Evolutionary conservation across 1,140 invertebrate species (phyloP).

Genomic region (Tetragnatha versicolor): DNA sequence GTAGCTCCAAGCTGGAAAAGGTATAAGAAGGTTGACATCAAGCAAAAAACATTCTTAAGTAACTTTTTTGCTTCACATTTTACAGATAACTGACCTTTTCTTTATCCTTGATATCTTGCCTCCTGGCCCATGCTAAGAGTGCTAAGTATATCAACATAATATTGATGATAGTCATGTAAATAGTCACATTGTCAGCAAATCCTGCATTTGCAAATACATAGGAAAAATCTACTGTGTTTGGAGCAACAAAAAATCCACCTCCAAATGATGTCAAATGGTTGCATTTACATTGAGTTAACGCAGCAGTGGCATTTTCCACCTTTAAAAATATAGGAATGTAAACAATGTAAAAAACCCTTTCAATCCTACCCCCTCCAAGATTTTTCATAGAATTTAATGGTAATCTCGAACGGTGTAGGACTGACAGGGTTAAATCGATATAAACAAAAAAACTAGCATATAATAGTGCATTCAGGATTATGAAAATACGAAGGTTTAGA

Average conservation of each 20-base stretch:
- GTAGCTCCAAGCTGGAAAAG: constrained; percentile 66
- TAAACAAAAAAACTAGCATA: no score
- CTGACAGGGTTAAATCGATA: no score
- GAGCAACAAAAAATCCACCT: constrained; percentile 67
- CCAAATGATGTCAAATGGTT: constrained; percentile 70
- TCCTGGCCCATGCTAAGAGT: constrained; percentile 66
- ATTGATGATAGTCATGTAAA: constrained; percentile 68
- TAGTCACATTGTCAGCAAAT: constrained; percentile 68
- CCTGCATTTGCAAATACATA: constrained; percentile 69
- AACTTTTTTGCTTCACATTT: background rate
- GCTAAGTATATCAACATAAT: constrained; percentile 65
- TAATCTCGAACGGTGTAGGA: no score
- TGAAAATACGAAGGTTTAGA: no score
- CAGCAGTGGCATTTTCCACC: constrained; percentile 59
- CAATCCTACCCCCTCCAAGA: no score
- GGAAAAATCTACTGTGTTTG: constrained; percentile 69
- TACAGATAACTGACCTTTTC: constrained; percentile 61
- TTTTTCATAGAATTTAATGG: no score
- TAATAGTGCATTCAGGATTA: no score
- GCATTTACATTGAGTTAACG: constrained; percentile 66
- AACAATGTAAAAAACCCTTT: no score
- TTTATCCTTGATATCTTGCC: constrained; percentile 66
- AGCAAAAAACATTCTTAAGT: background rate
- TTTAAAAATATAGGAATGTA: constrained; percentile 29
- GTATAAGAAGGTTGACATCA: background rate